Percentiles rank a stretch among this genome's conserved stretches.
phyloP scores from a whole-genome alignment of 2,797 vertebrate genomes.

The Parauchenoglanis ngamensis region DNA sequence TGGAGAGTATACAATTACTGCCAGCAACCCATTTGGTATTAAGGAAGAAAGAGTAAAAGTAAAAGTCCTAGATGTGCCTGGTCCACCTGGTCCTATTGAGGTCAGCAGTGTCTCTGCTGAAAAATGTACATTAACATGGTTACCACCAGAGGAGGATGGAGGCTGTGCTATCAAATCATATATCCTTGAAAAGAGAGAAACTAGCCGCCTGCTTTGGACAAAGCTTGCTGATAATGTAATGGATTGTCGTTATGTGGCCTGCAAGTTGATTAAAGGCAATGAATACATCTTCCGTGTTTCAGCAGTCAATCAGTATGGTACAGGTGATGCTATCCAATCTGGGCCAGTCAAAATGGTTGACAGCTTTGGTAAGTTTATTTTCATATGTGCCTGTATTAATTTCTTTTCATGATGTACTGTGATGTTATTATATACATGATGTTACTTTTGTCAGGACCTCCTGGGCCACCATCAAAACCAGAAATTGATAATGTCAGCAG shows the following conservation, averaged over 20 bases:
- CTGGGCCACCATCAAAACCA: conserved; percentile 92
- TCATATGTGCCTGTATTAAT: background rate
- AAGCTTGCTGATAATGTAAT: conserved; percentile 90
- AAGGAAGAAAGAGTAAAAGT: conserved; percentile 93
- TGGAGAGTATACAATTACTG: conserved; percentile 94
- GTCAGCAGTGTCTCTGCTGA: conserved; percentile 93
- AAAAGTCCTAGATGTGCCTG: conserved; percentile 93
- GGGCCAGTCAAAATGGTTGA: conserved; percentile 95
- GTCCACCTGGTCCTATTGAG: conserved; percentile 93
- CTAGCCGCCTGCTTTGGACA: conserved; percentile 96
- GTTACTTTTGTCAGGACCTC: conserved; percentile 76
- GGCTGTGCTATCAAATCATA: conserved; percentile 93
- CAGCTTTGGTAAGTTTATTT: conserved; percentile 84
- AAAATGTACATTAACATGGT: conserved; percentile 96
- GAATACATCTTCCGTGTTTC: conserved; percentile 97
- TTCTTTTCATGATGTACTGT: background rate
- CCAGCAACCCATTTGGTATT: conserved; percentile 96
- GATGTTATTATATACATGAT: background rate
- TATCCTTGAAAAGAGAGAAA: conserved; percentile 96
- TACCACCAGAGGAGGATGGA: conserved; percentile 94
- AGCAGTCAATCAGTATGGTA: conserved; percentile 93
- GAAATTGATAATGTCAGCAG: conserved; percentile 91
- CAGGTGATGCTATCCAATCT: conserved; percentile 89
- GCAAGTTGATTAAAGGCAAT: conserved; percentile 96
- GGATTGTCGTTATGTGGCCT: conserved; percentile 87